Evolutionary conservation across 1,140 invertebrate species (phyloP).

Genomic region (Ips nitidus): DNA sequence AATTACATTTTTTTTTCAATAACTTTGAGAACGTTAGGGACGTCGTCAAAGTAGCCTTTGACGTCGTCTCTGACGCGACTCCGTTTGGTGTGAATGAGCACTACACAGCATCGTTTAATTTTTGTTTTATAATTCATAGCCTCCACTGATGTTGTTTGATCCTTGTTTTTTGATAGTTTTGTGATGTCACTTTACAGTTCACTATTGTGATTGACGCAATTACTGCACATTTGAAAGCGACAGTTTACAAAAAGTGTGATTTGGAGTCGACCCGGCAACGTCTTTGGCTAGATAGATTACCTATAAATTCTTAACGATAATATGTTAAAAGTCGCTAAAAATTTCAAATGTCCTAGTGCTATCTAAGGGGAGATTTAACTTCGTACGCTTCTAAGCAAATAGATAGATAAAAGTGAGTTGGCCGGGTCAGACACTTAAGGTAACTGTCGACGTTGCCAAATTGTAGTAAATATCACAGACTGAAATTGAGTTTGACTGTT

Average conservation of each 20-base stretch:
- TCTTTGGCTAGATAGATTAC: constrained; percentile 28
- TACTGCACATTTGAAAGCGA: too few species aligned
- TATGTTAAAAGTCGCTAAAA: constrained; percentile 30
- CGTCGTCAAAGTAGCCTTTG: too few species aligned
- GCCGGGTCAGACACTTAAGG: too few species aligned
- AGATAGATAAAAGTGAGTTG: constrained; percentile 14
- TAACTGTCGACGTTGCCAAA: too few species aligned
- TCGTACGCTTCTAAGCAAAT: constrained; percentile 31
- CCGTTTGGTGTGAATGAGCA: constrained; percentile 48
- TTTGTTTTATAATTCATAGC: constrained; percentile 22
- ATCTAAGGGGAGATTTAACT: constrained; percentile 30
- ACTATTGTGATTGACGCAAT: too few species aligned
- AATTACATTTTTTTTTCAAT: constrained; percentile 47
- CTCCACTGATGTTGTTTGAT: neutral
- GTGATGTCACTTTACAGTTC: too few species aligned
- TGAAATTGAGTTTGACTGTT: too few species aligned
- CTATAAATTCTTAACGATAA: constrained; percentile 21
- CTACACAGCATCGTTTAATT: constrained; percentile 50
- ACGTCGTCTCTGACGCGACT: too few species aligned
- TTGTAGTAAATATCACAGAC: too few species aligned
- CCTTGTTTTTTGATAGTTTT: too few species aligned
- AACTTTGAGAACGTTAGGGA: neutral
- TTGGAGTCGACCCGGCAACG: neutral
- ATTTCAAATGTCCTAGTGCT: constrained; percentile 33
- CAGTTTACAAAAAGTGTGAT: neutral